Evolutionary conservation across 2,113 vertebrate species (phyloP), one percentile per base, ranked within the genome.

Genomic region (Cinclus cinclus): DNA sequence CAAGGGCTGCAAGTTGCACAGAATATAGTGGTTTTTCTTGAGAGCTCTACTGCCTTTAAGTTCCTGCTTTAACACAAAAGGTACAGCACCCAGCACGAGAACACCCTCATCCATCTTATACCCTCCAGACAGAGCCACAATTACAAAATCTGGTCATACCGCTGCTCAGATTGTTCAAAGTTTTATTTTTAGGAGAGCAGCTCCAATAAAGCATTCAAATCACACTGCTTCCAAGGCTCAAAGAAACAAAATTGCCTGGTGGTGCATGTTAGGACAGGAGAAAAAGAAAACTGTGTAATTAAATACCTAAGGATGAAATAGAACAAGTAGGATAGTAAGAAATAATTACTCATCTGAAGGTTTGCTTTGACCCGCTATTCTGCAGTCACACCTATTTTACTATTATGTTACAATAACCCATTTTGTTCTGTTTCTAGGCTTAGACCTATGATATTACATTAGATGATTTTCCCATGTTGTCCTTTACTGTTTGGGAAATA

Each of bases 391-490:
- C 55, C 91, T 95, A 79, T 88, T 96, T 94, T 65, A 82, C 85
- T 92, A 84, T 71, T 87, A 90, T 65, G 73, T 91, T 96, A 95
- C 94, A 95, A 91, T 91, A 97, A 89, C 76, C 78, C 67, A 60
- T 78, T 97, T 97, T 97, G 64, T 97, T 95, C 93, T 95, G 49
- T 80, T 97, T 68, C 92, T 92, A 97, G 89, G 74, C 83, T 95
- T 41, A 94, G 88, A 86, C 90, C 89, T 94, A 28, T 81, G 70
- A 87, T 96, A 93, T 16, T 78, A 75, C 86, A 89, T 90, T 87
- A 94, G 96, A 95, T 88, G 68, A 96, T 97, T 96, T 97, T 90
- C 95, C 83, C 75, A 74, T 70, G 52, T 83, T 96, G 91, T 84
- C 93, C 94, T 94, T 93, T 88, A 93, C 93, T 97, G 88, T 84